Evolutionary conservation across 2,888 invertebrate species (phyloP).

Genomic region (Teinopalpus imperialis): DNA sequence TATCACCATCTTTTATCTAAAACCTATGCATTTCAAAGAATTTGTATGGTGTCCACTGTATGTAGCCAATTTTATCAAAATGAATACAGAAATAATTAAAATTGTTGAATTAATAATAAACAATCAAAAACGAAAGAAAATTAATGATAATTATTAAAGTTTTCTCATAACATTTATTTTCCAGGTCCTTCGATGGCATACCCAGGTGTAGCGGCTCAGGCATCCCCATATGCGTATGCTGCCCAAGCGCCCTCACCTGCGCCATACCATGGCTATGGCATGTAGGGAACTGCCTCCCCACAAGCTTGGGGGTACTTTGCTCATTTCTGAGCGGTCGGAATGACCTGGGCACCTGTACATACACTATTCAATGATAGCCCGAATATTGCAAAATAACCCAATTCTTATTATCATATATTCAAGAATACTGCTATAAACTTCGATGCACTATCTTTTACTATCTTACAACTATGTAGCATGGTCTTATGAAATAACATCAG

Average conservation of each 20-base stretch:
- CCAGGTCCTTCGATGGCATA: slow-evolving; percentile 77
- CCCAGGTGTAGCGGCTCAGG: slow-evolving; percentile 65
- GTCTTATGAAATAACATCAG: background rate
- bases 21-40: no score
- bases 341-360: slow-evolving; percentile 15
- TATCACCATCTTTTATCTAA: no score
- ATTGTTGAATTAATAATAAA: no score
- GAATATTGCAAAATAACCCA: background rate
- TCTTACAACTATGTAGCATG: background rate
- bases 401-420: no score
- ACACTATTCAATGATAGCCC: slow-evolving; percentile 11
- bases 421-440: no score
- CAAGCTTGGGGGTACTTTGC: slow-evolving; percentile 40
- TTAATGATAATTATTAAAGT: no score
- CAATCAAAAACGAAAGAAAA: no score
- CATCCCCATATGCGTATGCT: slow-evolving; percentile 77
- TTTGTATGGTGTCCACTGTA: no score
- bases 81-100: no score
- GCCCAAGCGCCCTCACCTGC: slow-evolving; percentile 78
- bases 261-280: slow-evolving; percentile 81
- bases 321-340: slow-evolving; percentile 40
- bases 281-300: slow-evolving; percentile 58
- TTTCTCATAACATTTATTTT: no score
- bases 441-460: slow-evolving; percentile 12
- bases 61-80: no score